Conservation (phyloP, 2,797 vertebrate species). For the Silurus aristotelis region DNA sequence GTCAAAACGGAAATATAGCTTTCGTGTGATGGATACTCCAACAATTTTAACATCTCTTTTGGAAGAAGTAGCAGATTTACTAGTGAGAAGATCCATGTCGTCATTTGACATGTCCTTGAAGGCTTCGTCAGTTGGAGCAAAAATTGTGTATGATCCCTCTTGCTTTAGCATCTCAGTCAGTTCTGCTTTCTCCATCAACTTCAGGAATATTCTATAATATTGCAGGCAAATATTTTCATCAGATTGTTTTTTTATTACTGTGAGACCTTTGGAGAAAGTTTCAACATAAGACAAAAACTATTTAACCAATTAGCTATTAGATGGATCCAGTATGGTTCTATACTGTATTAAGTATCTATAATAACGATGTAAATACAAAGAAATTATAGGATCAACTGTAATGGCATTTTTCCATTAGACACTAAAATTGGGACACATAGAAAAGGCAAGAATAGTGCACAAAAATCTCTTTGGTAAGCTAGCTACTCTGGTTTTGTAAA, state of each 20-base stretch:
- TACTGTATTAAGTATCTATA: neutral
- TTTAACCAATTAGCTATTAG: neutral
- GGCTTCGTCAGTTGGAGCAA: slow-evolving; percentile 91
- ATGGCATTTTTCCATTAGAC: neutral
- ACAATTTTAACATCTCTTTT: neutral
- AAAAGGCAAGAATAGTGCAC: neutral
- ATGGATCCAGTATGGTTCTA: neutral
- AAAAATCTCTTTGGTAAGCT: neutral
- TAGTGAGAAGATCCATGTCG: slow-evolving; percentile 80
- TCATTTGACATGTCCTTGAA: slow-evolving; percentile 80
- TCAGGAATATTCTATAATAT: slow-evolving; percentile 83
- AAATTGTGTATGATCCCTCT: slow-evolving; percentile 88
- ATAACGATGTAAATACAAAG: neutral
- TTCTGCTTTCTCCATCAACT: slow-evolving; percentile 85
- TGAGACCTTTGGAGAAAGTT: neutral
- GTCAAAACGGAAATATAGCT: neutral
- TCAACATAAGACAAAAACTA: neutral
- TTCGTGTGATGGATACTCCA: neutral
- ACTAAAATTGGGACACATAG: neutral
- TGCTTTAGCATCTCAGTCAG: slow-evolving; percentile 82
- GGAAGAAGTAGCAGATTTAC: neutral
- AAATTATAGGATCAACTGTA: neutral
- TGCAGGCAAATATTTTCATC: neutral
- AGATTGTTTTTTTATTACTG: neutral
- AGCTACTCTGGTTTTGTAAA: neutral